phyloP scores from a whole-genome alignment of 2,113 vertebrate genomes.

The Rhinichthys klamathensis region DNA sequence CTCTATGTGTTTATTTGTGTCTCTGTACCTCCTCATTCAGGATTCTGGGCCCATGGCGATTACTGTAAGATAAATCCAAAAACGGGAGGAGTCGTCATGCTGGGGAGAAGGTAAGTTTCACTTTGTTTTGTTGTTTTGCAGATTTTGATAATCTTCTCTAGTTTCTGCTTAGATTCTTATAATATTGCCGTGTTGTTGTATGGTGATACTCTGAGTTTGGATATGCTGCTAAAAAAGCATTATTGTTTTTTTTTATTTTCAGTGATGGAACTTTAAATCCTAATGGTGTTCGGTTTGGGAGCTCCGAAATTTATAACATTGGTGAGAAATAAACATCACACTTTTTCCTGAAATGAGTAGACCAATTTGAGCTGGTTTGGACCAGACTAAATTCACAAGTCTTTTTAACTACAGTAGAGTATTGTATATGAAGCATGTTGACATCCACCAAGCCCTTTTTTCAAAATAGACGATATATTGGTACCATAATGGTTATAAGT shows the following conservation, averaged over 20 bases:
- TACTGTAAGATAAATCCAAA: slow-evolving; percentile 96
- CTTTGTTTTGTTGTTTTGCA: not conserved
- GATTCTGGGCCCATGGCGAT: slow-evolving; percentile 93
- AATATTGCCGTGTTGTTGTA: not conserved
- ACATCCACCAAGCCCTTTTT: not conserved
- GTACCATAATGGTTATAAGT: not conserved
- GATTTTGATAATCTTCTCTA: not conserved
- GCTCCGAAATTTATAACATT: slow-evolving; percentile 98
- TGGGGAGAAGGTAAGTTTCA: slow-evolving; percentile 87
- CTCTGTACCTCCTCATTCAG: slow-evolving; percentile 71
- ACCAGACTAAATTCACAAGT: not conserved
- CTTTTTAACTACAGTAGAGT: not conserved
- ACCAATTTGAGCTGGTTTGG: not conserved
- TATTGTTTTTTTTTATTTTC: slow-evolving; percentile 52
- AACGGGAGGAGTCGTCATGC: slow-evolving; percentile 91
- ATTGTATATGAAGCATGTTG: too few relatives aligned
- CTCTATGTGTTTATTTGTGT: not conserved
- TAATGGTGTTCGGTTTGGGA: slow-evolving; percentile 95
- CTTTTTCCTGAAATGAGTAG: not conserved
- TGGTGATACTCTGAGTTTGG: not conserved
- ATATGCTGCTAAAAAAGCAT: not conserved
- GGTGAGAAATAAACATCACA: slow-evolving; percentile 74
- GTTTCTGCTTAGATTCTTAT: not conserved
- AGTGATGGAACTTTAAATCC: slow-evolving; percentile 97
- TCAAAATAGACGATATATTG: not conserved